Base-by-base conservation (phyloP, 2,797 vertebrate species). In the Tenualosa thibaudeaui region DNA sequence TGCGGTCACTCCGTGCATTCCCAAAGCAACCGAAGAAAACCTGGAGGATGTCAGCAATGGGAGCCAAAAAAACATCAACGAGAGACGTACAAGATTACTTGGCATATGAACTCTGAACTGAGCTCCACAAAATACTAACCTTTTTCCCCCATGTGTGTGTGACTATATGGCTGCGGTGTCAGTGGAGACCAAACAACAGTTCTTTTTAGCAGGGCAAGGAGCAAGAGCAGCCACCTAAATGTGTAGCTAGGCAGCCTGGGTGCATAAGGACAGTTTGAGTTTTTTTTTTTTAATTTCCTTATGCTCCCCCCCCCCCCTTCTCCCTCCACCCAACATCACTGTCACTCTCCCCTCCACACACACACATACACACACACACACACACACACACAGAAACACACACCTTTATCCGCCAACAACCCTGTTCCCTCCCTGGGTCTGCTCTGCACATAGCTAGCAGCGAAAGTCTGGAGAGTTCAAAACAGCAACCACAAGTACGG, bases 361-460 rank as follows among this genome's bases (percentile, higher is more conserved):
- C 50, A 51, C 50, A 51, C 50, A 51, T 7, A 51, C 50, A 51
- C 7, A 50, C 50, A 7, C 9, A 10, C 9, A 50, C 50, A 51
- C 50, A 51, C 50, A 9, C 7, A 51, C 50, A 51, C 2, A 51
- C 46, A 46, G 4, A 46, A 4, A 46, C 50, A 51, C 50, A 51
- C 10, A 0, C 50, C 50, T 51, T 40, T 15, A 40, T 26, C 31
- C 68, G 2, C 24, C 26, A 9, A 12, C 26, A 1, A 31, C 12
- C 65, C 13, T 53, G 51, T 31, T 82, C 82, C 62, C 22, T 86
- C 43, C 56, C 81, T 56, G 78, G 92, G 93, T 94, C 92, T 93
- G 90, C 92, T 94, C 91, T 93, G 93, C 93, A 92, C 93, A 94
- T 92, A 95, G 93, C 92, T 93, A 90, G 92, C 91, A 95, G 93